Evolutionary conservation across 2,113 vertebrate genomes (phyloP).

Genomic region (Puma concolor): DNA sequence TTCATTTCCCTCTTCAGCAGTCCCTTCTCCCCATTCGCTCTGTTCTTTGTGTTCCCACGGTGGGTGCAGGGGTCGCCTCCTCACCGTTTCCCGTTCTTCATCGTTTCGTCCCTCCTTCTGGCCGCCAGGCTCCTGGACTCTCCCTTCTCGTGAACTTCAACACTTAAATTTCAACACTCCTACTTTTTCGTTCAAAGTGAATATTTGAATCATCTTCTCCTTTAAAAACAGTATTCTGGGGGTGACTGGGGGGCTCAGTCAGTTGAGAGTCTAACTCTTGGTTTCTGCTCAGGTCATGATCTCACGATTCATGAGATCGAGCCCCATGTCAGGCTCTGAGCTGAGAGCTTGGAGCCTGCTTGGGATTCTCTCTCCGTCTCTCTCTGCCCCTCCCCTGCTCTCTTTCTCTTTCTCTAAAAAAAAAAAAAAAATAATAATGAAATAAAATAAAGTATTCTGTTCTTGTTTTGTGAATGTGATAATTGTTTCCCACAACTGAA

Average conservation of each 20-base stretch:
- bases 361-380: too few species aligned
- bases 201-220: too few species aligned
- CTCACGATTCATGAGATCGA: too few species aligned
- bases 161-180: not conserved
- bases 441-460: not conserved
- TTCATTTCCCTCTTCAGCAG: not conserved
- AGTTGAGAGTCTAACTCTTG: too few species aligned
- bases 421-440: too few species aligned
- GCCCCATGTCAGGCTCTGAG: too few species aligned
- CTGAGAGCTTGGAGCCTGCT: too few species aligned
- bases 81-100: not conserved
- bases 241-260: too few species aligned
- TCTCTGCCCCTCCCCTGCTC: too few species aligned
- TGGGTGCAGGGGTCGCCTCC: rapidly evolving
- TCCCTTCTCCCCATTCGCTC: not conserved
- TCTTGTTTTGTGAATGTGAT: not conserved
- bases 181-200: not conserved
- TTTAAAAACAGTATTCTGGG: not conserved
- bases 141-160: too few species aligned
- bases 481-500: not conserved
- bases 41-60: not conserved
- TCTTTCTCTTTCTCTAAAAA: too few species aligned
- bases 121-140: not conserved
- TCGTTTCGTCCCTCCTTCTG: not conserved
- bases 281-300: too few species aligned